Evolutionary conservation across 30 jellyfish, hydroid and myxozoan species (phyloP).

Genomic region (Morbakka virulenta): DNA sequence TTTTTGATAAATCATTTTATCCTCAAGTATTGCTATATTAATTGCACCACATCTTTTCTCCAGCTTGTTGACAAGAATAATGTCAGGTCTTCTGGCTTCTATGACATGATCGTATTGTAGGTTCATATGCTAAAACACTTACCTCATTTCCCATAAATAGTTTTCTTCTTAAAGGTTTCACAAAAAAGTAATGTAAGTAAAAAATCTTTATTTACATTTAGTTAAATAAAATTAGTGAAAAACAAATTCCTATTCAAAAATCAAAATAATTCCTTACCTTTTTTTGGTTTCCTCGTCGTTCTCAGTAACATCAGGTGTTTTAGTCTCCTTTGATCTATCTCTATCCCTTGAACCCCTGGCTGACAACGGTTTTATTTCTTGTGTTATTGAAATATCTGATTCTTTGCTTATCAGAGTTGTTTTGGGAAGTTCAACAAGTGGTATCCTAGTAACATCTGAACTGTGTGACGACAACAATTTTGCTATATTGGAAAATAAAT

Average conservation of each 20-base stretch:
- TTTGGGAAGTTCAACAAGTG: conserved; percentile 75
- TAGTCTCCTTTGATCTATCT: conserved; percentile 42
- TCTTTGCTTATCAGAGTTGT: conserved; percentile 49
- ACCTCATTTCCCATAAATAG: too few species aligned
- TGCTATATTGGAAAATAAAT: conserved; percentile 19
- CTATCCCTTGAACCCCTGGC: conserved; percentile 54
- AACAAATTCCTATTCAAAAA: not conserved
- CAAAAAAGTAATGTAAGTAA: too few species aligned
- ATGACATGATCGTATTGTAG: too few species aligned
- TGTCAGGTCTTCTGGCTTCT: too few species aligned
- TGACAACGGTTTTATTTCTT: conserved; percentile 52
- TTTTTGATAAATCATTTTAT: too few species aligned
- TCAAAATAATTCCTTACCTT: conserved; percentile 26
- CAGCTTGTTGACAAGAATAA: too few species aligned
- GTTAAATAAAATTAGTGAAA: not conserved
- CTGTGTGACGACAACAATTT: conserved; percentile 47
- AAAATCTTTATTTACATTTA: too few species aligned
- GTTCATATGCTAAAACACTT: too few species aligned
- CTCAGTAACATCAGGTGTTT: conserved; percentile 74
- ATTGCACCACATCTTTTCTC: too few species aligned
- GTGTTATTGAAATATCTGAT: conserved; percentile 34
- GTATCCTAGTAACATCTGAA: conserved; percentile 55
- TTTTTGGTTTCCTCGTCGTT: conserved; percentile 44
- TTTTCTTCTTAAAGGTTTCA: too few species aligned
- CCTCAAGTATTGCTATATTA: too few species aligned